Conservation (phyloP, 1,140 invertebrate genomes). For the Aphidius gifuensis region DNA sequence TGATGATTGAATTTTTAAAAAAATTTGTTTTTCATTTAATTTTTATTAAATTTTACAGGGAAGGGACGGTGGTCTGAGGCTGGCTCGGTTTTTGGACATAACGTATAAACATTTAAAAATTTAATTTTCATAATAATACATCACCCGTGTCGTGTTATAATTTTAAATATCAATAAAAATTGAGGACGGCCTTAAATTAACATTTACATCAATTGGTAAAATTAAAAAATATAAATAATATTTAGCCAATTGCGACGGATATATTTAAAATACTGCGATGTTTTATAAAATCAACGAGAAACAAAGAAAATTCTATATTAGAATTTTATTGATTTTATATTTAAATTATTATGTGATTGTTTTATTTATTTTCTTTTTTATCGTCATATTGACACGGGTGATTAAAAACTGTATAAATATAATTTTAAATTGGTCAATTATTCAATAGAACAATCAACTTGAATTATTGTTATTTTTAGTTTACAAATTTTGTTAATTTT, state of each 20-base stretch:
- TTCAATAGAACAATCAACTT: conserved; percentile 27
- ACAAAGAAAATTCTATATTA: too few relatives aligned
- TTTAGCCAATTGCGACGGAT: neutral
- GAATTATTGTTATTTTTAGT: conserved; percentile 10
- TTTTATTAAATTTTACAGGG: conserved; percentile 24
- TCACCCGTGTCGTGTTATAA: neutral
- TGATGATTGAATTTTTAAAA: too few relatives aligned
- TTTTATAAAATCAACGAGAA: too few relatives aligned
- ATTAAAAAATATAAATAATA: conserved; percentile 4
- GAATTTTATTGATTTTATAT: too few relatives aligned
- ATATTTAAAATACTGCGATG: neutral
- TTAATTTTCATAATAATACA: too few relatives aligned
- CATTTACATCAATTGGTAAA: neutral
- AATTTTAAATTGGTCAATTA: conserved; percentile 31
- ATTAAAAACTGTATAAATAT: conserved; percentile 33
- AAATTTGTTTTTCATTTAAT: neutral
- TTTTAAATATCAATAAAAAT: neutral
- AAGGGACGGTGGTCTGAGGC: conserved; percentile 49
- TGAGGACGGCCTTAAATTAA: conserved; percentile 5
- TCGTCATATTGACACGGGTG: conserved; percentile 32
- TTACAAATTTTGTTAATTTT: neutral
- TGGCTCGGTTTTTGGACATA: conserved; percentile 50
- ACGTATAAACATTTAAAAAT: conserved; percentile 18
- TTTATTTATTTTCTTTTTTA: too few relatives aligned
- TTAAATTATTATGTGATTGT: too few relatives aligned